These are phyloP conservation scores for Erebia aethiops DNA, from an alignment of 2,888 invertebrate genomes.

Conservation along the genomic window DNA sequence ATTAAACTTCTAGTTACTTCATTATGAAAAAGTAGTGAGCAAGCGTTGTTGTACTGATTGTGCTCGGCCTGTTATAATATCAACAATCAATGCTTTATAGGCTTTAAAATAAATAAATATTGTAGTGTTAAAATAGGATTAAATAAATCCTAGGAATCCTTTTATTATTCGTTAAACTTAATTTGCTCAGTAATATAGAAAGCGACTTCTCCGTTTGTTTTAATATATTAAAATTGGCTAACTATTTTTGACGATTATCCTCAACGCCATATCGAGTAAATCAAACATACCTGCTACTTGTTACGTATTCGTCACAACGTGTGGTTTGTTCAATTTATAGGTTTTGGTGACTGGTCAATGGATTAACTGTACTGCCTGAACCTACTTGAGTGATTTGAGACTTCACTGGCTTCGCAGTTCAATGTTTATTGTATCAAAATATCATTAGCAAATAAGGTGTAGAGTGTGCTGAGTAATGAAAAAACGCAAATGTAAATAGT, in stretches of 20 bases:
- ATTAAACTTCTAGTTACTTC: no score
- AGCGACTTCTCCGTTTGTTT: neutral
- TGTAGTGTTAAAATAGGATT: no score
- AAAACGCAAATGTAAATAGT: neutral
- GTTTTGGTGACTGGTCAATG: conserved; percentile 7
- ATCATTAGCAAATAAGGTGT: no score
- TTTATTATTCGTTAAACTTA: no score
- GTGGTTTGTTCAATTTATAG: conserved; percentile 9
- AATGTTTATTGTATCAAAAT: neutral
- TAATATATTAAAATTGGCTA: neutral
- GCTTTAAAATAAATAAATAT: no score
- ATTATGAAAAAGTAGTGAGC: no score
- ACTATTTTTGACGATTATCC: neutral
- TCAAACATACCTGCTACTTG: conserved; percentile 1
- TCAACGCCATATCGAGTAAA: neutral
- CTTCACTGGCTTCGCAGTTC: neutral
- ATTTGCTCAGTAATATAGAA: no score
- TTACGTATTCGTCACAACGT: conserved; percentile 11
- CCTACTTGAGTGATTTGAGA: neutral
- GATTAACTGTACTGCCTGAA: conserved; percentile 1
- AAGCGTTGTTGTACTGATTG: no score
- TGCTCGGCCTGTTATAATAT: no score
- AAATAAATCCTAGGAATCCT: no score
- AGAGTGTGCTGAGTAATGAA: no score
- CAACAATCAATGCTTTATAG: no score